phyloP scores from a whole-genome alignment of 2,797 vertebrate genomes.

The Otus scops region DNA sequence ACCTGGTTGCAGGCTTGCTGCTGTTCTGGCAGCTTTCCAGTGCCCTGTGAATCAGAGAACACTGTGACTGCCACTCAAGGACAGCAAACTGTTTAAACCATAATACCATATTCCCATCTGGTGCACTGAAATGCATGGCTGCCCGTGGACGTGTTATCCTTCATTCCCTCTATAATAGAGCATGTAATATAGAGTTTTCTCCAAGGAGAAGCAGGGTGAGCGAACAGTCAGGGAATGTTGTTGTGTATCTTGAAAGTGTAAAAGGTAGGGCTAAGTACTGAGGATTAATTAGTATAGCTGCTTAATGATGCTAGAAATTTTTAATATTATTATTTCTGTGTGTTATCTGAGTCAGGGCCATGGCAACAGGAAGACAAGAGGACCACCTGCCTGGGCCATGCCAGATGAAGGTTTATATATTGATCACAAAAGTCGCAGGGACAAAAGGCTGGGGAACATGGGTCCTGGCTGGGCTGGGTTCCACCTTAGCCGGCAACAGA shows the following conservation, averaged over 20 bases:
- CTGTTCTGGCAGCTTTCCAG: neutral
- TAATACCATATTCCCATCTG: slow-evolving; percentile 45
- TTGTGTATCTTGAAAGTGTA: neutral
- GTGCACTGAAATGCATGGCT: slow-evolving; percentile 24
- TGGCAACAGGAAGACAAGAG: neutral
- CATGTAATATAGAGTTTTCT: neutral
- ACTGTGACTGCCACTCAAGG: slow-evolving; percentile 39
- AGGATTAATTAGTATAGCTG: neutral
- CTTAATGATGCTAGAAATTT: neutral
- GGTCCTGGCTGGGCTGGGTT: neutral
- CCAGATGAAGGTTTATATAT: neutral
- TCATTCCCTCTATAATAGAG: neutral
- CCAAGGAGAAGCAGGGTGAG: neutral
- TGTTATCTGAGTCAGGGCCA: neutral
- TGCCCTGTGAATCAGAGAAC: neutral
- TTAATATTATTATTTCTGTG: neutral
- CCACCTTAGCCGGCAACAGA: neutral
- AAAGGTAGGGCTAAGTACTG: neutral
- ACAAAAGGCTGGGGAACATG: neutral
- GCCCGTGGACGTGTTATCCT: neutral
- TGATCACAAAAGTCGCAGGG: neutral
- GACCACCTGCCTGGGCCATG: neutral
- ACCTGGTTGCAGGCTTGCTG: neutral
- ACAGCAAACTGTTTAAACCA: slow-evolving; percentile 30
- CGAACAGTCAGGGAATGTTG: neutral